These are phyloP conservation scores for Rosalia funebris DNA, from an alignment of 2,888 invertebrate species.

Conservation along the genomic window DNA sequence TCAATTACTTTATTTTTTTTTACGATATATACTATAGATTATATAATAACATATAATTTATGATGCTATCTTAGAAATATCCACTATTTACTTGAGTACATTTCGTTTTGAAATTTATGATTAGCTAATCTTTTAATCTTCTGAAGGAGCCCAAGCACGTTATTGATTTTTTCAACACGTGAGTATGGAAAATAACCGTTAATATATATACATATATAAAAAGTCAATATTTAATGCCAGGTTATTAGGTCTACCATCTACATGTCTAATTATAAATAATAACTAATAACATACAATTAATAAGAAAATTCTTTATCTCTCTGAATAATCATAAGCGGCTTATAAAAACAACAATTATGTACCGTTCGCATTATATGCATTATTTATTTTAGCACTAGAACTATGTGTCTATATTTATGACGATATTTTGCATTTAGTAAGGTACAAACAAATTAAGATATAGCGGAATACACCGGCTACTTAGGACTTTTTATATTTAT, in stretches of 20 bases:
- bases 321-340: constrained; percentile 33
- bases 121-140: constrained; percentile 42
- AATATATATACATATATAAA: constrained; percentile 34
- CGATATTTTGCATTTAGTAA: constrained; percentile 29
- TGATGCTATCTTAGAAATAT: constrained; percentile 6
- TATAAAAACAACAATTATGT: constrained; percentile 36
- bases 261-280: constrained; percentile 47
- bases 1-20: constrained; percentile 13
- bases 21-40: not conserved
- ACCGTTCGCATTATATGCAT: constrained; percentile 31
- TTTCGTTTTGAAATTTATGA: constrained; percentile 40
- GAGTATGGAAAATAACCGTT: constrained; percentile 42
- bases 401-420: constrained; percentile 33
- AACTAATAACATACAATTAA: constrained; percentile 43
- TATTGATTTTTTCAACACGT: constrained; percentile 48
- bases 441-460: no score
- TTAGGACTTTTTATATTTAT: no score
- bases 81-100: constrained; percentile 15
- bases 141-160: constrained; percentile 45
- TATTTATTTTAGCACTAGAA: constrained; percentile 30
- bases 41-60: constrained; percentile 14
- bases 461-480: no score
- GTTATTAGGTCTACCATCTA: constrained; percentile 45
- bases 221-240: constrained; percentile 38
- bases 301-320: constrained; percentile 38